Conservation (phyloP, 1,140 invertebrate species). For the Temnothorax nylanderi region DNA sequence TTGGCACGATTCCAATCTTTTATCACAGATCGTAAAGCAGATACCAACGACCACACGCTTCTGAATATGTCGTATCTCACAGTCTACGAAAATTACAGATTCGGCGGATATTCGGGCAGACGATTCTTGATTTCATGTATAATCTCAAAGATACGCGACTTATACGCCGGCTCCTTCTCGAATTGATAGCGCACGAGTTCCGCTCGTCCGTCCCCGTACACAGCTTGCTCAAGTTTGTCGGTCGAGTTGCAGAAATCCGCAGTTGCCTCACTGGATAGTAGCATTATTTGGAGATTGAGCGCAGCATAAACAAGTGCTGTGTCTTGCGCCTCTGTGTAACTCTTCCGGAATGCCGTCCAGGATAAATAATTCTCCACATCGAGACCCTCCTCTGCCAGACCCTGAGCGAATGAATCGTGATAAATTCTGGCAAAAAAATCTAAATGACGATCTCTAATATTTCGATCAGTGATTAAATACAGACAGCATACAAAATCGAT, state of each 20-base stretch:
- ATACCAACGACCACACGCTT: conserved; percentile 3
- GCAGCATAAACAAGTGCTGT: conserved; percentile 30
- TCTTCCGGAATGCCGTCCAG: conserved; percentile 55
- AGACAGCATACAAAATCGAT: conserved; percentile 82
- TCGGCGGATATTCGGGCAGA: conserved; percentile 31
- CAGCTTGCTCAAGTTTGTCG: conserved; percentile 34
- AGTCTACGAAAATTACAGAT: not conserved
- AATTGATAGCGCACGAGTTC: conserved; percentile 52
- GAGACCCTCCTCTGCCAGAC: conserved; percentile 48
- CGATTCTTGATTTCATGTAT: conserved; percentile 62
- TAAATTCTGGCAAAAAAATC: conserved; percentile 59
- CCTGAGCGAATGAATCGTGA: conserved; percentile 35
- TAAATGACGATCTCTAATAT: conserved; percentile 30
- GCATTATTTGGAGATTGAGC: conserved; percentile 64
- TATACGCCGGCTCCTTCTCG: not conserved
- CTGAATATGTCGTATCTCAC: not conserved
- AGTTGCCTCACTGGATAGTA: conserved; percentile 33
- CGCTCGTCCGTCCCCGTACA: conserved; percentile 47
- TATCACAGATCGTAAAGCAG: conserved; percentile 42
- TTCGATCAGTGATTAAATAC: conserved; percentile 59
- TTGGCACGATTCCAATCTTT: conserved; percentile 10
- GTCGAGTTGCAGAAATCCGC: conserved; percentile 13
- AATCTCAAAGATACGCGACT: conserved; percentile 52
- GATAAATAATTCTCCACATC: conserved; percentile 51
- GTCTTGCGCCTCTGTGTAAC: conserved; percentile 5